These are phyloP conservation scores for Atta colombica DNA, from an alignment of 1,140 invertebrate species.

Conservation along the genomic window DNA sequence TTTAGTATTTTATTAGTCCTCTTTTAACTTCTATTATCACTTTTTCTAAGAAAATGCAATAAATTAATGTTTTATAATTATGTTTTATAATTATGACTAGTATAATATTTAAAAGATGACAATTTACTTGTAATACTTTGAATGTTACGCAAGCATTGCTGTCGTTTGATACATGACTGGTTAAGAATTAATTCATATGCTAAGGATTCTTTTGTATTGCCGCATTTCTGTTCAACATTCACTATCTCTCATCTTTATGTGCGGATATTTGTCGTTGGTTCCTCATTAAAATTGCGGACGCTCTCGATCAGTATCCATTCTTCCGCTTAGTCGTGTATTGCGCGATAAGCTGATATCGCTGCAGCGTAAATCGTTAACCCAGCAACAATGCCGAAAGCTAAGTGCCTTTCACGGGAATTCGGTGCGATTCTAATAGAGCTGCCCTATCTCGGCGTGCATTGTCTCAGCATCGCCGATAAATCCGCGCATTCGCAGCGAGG, in stretches of 20 bases:
- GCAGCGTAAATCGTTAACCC: conserved; percentile 61
- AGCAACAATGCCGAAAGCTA: conserved; percentile 73
- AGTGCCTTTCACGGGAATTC: conserved; percentile 71
- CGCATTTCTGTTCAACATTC: not conserved
- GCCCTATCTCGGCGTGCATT: conserved; percentile 66
- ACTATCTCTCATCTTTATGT: not conserved
- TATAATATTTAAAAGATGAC: not conserved
- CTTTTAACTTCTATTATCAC: no score
- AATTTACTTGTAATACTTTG: not conserved
- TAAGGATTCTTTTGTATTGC: not conserved
- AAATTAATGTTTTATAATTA: no score
- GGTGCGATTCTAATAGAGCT: conserved; percentile 51
- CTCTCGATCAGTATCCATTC: conserved; percentile 50
- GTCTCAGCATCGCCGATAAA: conserved; percentile 73
- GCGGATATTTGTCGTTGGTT: not conserved
- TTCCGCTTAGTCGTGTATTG: conserved; percentile 20
- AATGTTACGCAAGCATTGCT: not conserved
- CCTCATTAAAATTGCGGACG: conserved; percentile 15
- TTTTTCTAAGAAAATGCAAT: no score
- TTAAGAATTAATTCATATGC: not conserved
- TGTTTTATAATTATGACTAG: no score
- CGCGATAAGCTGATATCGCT: conserved; percentile 59
- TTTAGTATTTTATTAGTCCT: no score
- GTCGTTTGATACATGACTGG: not conserved
- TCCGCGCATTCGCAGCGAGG: conserved; percentile 70